Percentiles rank a stretch among this genome's conserved stretches.
Conservation (phyloP, 92 coral and sea anemone species). For the Plumapathes pennacea region DNA sequence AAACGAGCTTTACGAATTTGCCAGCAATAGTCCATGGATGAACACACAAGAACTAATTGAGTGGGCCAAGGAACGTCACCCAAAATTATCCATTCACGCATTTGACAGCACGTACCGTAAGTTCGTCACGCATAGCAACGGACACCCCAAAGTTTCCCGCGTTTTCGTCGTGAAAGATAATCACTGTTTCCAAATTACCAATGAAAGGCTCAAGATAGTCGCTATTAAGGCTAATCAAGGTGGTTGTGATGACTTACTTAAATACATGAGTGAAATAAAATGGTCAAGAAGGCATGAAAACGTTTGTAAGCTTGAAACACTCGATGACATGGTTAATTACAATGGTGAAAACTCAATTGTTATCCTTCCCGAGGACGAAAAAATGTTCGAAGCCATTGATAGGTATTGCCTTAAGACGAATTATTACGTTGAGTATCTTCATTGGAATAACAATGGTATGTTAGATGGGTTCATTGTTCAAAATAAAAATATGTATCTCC, state of each 20-base stretch:
- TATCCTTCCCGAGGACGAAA: conserved; percentile 9
- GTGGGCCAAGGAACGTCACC: conserved; percentile 35
- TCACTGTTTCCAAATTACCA: conserved; percentile 20
- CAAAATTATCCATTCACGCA: conserved; percentile 15
- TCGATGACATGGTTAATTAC: not conserved
- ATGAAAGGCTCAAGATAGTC: conserved; percentile 23
- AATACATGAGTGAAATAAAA: conserved; percentile 36
- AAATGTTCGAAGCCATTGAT: conserved; percentile 6
- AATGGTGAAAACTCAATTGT: conserved; percentile 19
- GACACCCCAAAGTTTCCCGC: not conserved
- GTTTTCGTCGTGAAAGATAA: conserved; percentile 39
- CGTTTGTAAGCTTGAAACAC: not conserved
- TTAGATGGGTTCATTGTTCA: conserved; percentile 34
- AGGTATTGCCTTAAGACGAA: too few relatives aligned
- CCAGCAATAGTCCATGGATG: not conserved
- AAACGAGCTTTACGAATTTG: conserved; percentile 12
- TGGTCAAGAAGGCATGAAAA: conserved; percentile 49
- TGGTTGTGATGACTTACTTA: conserved; percentile 22
- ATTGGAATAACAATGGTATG: conserved; percentile 19
- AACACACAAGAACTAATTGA: conserved; percentile 36
- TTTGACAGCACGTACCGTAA: conserved; percentile 26
- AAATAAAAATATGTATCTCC: conserved; percentile 20
- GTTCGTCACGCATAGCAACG: conserved; percentile 8
- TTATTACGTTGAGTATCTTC: conserved; percentile 15
- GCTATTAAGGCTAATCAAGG: conserved; percentile 39